Base-by-base conservation (phyloP, 2,113 vertebrate genomes). In the Pteruthius melanotis region DNA sequence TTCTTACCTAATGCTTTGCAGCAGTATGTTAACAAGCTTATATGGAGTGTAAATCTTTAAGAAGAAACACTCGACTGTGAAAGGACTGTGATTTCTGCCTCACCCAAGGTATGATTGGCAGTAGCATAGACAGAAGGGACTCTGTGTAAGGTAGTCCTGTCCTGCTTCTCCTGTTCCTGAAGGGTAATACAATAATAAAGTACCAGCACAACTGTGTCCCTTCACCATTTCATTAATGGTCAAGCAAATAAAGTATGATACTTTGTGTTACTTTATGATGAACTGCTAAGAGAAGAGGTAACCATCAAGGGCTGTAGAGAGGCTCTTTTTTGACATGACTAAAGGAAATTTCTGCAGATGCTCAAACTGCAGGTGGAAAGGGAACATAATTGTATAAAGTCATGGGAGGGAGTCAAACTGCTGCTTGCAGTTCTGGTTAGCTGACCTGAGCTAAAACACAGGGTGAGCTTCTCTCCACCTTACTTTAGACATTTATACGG, bases 1-100 rank as follows among this genome's bases (percentile, higher is more conserved):
- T 93, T 95, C 42, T 95, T 92, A 59, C 85, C 42, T 70, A 72
- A 80, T 49, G 50, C 31, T 54, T 93, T 94, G 69, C 79, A 90
- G 74, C 64, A 42, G 30, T 63, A 35, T 66, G 75, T 91, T 94
- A 91, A 91, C 70, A 95, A 93, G n/a, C 15, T 65, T 35, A 17
- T 80, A 50, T 16, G 50, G 71, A 76, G n/a, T 15, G 37, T 69
- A 63, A 74, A 66, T 80, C 44, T 66, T 89, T 70, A 66, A 40
- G 59, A 37, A 75, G 72, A 66, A 91, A 47, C 7, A 57, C 15
- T 42, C 40, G 44, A 56, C 37, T 64, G 3, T 50, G 59, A 47
- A 65, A 89, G 79, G 28, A 39, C 42, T 6, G 4, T 10, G 14
- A 76, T 28, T 75, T 65, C 65, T 94, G 39, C 61, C 53, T 92